A percentile compares a stretch with the other conserved stretches of the same genome.
phyloP scores from a whole-genome alignment of 2,797 vertebrate genomes.

The Enteromius treurensis region DNA sequence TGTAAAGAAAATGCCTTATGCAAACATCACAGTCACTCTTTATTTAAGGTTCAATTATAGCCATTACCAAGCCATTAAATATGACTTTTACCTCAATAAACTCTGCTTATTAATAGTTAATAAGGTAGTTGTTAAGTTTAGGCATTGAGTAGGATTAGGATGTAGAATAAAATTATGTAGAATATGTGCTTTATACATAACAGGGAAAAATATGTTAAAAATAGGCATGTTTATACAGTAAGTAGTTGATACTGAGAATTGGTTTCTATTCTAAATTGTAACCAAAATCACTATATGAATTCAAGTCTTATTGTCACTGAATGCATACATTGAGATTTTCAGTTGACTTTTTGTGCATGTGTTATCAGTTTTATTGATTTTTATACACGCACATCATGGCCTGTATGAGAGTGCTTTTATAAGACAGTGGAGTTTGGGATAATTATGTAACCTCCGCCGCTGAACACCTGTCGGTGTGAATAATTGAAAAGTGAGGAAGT shows the following conservation, averaged over 20 bases:
- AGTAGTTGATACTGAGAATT: not conserved
- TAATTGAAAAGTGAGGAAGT: slow-evolving; percentile 26
- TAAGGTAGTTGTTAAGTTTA: too few relatives aligned
- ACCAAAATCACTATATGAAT: not conserved
- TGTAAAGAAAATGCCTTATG: too few relatives aligned
- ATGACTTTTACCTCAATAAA: too few relatives aligned
- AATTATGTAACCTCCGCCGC: not conserved
- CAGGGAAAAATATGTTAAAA: too few relatives aligned
- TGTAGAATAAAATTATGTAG: too few relatives aligned
- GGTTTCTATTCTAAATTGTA: not conserved
- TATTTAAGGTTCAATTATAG: too few relatives aligned
- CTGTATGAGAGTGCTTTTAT: not conserved
- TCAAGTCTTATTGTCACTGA: not conserved
- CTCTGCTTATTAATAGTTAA: too few relatives aligned
- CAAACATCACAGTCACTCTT: too few relatives aligned
- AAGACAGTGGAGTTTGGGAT: not conserved
- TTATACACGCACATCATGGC: not conserved
- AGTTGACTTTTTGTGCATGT: not conserved
- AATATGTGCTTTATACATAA: too few relatives aligned
- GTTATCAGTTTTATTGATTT: not conserved
- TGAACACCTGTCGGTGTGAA: slow-evolving; percentile 17
- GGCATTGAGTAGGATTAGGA: too few relatives aligned
- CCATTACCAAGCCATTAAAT: too few relatives aligned
- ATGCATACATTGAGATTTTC: not conserved
- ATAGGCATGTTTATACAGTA: too few relatives aligned